Conservation (phyloP, 2,888 invertebrate genomes). For the Amblyjoppa fuscipennis region DNA sequence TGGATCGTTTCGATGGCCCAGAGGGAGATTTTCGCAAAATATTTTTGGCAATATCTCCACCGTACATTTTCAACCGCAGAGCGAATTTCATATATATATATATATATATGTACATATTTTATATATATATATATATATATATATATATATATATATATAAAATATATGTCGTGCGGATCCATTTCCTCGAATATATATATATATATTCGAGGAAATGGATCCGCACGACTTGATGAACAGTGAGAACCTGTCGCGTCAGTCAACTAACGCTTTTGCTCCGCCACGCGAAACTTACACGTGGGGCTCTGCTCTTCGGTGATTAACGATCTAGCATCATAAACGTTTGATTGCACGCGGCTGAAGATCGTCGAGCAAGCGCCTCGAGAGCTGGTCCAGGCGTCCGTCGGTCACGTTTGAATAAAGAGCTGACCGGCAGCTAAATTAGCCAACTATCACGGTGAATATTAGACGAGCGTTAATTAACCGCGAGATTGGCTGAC, state of each 20-base stretch:
- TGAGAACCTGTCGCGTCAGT: conserved; percentile 75
- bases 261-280: conserved; percentile 63
- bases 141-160: conserved; percentile 17
- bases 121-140: neutral
- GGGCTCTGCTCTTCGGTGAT: conserved; percentile 66
- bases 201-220: conserved; percentile 56
- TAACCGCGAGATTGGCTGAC: conserved; percentile 24
- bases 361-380: conserved; percentile 12
- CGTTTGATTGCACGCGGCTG: conserved; percentile 53
- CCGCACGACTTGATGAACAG: conserved; percentile 64
- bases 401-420: conserved; percentile 42
- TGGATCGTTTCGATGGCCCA: conserved; percentile 43
- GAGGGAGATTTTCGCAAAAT: conserved; percentile 39
- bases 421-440: conserved; percentile 43
- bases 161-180: too few species aligned
- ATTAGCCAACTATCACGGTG: conserved; percentile 40
- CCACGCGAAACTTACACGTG: conserved; percentile 22
- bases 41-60: conserved; percentile 63
- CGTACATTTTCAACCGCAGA: conserved; percentile 71
- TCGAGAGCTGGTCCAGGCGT: neutral
- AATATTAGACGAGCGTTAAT: conserved; percentile 44
- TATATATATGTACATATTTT: too few species aligned
- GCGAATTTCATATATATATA: too few species aligned
- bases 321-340: conserved; percentile 66
- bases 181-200: too few species aligned